Percentiles rank a stretch among this genome's conserved stretches.
Evolutionary conservation across 2,888 invertebrate species (phyloP).

Genomic region (Bellardia bayeri): DNA sequence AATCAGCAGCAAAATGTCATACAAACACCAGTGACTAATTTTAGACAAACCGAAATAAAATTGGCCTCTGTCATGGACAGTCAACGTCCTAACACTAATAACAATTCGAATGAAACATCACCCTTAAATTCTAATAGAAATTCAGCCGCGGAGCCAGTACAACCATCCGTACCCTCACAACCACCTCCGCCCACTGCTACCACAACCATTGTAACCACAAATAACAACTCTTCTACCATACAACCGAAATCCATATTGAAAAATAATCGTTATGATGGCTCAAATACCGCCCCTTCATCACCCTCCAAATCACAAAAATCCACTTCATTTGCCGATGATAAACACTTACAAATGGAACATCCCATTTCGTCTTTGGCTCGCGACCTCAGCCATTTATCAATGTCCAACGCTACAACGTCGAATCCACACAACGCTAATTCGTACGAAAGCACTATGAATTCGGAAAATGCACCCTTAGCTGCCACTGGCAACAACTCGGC

Average conservation of each 20-base stretch:
- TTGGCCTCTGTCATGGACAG: constrained; percentile 76
- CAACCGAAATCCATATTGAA: constrained; percentile 84
- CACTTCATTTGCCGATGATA: constrained; percentile 83
- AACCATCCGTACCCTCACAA: constrained; percentile 65
- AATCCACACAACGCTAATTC: constrained; percentile 29
- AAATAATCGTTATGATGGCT: constrained; percentile 82
- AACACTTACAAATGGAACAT: constrained; percentile 80
- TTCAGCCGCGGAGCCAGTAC: constrained; percentile 70
- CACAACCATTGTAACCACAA: constrained; percentile 70
- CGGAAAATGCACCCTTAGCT: constrained; percentile 69
- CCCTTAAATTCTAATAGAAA: constrained; percentile 77
- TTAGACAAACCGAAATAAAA: constrained; percentile 83
- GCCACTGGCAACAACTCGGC: constrained; percentile 22
- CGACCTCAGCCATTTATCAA: constrained; percentile 80
- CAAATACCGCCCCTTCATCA: constrained; percentile 80
- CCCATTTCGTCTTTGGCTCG: constrained; percentile 81
- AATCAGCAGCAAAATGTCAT: constrained; percentile 84
- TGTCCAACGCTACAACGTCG: constrained; percentile 64
- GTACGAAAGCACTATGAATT: constrained; percentile 69
- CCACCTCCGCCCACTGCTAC: constrained; percentile 51
- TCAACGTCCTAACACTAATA: constrained; percentile 52
- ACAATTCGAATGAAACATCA: constrained; percentile 78
- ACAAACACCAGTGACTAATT: constrained; percentile 84
- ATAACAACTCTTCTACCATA: constrained; percentile 71
- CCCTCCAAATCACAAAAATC: constrained; percentile 84